These are phyloP conservation scores for Baryphthengus martii DNA, from an alignment of 2,113 vertebrate genomes.

Conservation along the genomic window DNA sequence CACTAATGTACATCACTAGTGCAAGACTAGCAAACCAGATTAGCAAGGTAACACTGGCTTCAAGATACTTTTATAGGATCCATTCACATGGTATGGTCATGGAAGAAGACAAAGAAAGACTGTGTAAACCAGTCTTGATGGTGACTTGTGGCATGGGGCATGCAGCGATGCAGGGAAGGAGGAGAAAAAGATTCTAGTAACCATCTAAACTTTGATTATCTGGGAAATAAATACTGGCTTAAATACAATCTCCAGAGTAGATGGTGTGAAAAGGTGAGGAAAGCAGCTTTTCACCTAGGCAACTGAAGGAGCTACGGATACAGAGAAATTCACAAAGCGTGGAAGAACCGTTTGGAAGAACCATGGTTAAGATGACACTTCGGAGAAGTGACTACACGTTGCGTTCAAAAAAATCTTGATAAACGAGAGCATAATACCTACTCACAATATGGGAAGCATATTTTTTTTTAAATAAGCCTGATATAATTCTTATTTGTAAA, in stretches of 20 bases:
- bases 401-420: not conserved
- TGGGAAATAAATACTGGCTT: not conserved
- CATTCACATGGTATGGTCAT: not conserved
- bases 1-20: not conserved
- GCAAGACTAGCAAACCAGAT: not conserved
- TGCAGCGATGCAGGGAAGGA: not conserved
- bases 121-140: not conserved
- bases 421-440: not conserved
- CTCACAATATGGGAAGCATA: not conserved
- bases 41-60: not conserved
- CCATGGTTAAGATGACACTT: not conserved
- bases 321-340: not conserved
- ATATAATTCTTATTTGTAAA: not conserved
- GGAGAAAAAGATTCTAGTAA: not conserved
- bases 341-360: not conserved
- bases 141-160: rapidly evolving
- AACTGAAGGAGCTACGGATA: not conserved
- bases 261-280: not conserved
- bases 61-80: not conserved
- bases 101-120: not conserved
- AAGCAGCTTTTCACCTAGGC: not conserved
- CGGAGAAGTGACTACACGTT: not conserved
- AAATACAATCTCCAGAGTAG: not conserved
- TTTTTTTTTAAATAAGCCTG: not conserved
- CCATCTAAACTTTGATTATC: not conserved